A percentile compares a stretch with the other conserved stretches of the same genome.
phyloP scores from a whole-genome alignment of 1,140 invertebrate genomes.

The Bombyx mori region DNA sequence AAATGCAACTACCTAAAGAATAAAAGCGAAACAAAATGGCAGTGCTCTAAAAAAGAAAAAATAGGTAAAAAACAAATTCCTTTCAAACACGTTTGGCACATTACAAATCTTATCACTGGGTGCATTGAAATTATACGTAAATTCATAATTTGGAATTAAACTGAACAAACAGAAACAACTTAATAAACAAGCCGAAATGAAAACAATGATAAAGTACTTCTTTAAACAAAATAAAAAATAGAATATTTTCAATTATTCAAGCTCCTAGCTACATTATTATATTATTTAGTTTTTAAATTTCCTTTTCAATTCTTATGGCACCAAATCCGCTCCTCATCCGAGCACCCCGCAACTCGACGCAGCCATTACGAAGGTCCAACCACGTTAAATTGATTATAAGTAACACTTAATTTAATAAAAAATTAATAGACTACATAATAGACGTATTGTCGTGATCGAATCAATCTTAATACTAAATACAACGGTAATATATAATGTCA shows the following conservation, averaged over 20 bases:
- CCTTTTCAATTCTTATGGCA: constrained; percentile 51
- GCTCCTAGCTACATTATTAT: constrained; percentile 44
- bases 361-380: constrained; percentile 3
- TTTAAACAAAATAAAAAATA: no score
- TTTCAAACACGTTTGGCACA: constrained; percentile 44
- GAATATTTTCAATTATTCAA: background rate
- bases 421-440: constrained; percentile 35
- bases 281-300: constrained; percentile 8
- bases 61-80: constrained; percentile 8
- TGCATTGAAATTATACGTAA: constrained; percentile 2
- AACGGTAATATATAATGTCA: background rate
- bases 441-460: constrained; percentile 47
- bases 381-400: constrained; percentile 9
- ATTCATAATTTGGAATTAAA: no score
- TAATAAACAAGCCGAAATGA: constrained; percentile 1
- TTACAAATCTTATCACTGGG: constrained; percentile 13
- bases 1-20: constrained; percentile 11
- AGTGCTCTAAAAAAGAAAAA: constrained; percentile 31
- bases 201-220: no score
- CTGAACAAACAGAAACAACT: constrained; percentile 3
- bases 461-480: constrained; percentile 37
- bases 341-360: constrained; percentile 15
- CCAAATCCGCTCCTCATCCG: constrained; percentile 27
- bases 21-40: constrained; percentile 31
- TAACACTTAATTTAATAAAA: constrained; percentile 2